Evolutionary conservation across 1,140 invertebrate species (phyloP).

Genomic region (Zophobas atratus): DNA sequence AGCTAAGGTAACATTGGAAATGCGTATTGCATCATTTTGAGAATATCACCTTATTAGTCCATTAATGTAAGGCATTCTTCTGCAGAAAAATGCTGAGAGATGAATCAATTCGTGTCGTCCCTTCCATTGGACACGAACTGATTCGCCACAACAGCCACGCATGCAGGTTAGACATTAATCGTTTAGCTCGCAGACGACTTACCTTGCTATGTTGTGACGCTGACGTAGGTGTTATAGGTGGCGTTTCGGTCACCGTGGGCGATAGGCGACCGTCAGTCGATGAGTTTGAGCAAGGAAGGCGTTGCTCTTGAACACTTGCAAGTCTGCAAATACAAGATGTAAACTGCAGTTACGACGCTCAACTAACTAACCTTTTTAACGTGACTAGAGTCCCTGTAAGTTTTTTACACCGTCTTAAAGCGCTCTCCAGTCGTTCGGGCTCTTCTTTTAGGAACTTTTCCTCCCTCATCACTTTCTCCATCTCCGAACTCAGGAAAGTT

Average conservation of each 20-base stretch:
- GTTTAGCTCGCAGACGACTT: constrained; percentile 55
- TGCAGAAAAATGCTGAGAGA: constrained; percentile 40
- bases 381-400: constrained; percentile 96
- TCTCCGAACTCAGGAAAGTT: constrained; percentile 88
- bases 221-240: constrained; percentile 77
- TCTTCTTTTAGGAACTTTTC: constrained; percentile 98
- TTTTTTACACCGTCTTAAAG: constrained; percentile 94
- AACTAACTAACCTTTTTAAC: constrained; percentile 85
- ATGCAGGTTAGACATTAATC: constrained; percentile 58
- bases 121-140: constrained; percentile 53
- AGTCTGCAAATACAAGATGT: constrained; percentile 74
- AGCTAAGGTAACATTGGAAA: constrained; percentile 69
- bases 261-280: constrained; percentile 78
- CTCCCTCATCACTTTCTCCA: constrained; percentile 94
- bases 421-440: constrained; percentile 92
- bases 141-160: constrained; percentile 52
- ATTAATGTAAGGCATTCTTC: constrained; percentile 53
- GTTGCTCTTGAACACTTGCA: constrained; percentile 95
- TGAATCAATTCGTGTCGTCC: constrained; percentile 60
- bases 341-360: background rate
- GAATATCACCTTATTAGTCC: constrained; percentile 59
- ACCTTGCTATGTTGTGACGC: constrained; percentile 77
- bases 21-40: constrained; percentile 61
- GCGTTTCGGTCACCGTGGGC: constrained; percentile 74
- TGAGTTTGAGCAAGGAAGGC: constrained; percentile 78